Conservation (phyloP, 1,140 invertebrate species). For the Pseudobourletiella spinata region DNA sequence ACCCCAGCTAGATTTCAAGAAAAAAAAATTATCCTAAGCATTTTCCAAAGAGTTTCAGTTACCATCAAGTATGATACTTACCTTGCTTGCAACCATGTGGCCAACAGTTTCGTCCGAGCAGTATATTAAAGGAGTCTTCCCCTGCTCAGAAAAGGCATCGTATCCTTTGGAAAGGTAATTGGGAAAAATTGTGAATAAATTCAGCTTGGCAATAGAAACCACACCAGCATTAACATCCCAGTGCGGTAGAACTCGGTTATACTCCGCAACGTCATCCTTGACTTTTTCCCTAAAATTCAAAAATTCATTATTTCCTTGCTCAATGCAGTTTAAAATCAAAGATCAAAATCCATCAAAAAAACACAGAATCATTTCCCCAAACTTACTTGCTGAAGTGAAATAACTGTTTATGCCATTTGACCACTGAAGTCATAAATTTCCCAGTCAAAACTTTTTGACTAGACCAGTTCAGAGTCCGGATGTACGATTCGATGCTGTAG, state of each 20-base stretch:
- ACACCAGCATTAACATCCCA: slow-evolving; percentile 29
- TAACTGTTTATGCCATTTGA: slow-evolving; percentile 33
- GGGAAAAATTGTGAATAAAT: slow-evolving; percentile 23
- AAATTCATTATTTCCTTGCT: not conserved
- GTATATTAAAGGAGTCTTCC: slow-evolving; percentile 27
- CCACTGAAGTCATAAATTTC: slow-evolving; percentile 21
- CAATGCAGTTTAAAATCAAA: not conserved
- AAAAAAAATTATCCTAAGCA: not conserved
- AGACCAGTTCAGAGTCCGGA: slow-evolving; percentile 28
- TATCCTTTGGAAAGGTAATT: slow-evolving; percentile 19
- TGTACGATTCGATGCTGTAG: slow-evolving; percentile 32
- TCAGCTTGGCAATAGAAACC: slow-evolving; percentile 12
- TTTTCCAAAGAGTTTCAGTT: not conserved
- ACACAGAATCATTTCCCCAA: not conserved
- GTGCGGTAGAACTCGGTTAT: slow-evolving; percentile 29
- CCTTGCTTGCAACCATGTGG: slow-evolving; percentile 14
- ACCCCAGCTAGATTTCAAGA: slow-evolving; percentile 23
- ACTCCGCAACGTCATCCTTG: slow-evolving; percentile 21
- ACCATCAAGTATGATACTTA: slow-evolving; percentile 2
- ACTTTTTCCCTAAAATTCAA: slow-evolving; percentile 13
- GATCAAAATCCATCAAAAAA: slow-evolving; percentile 2
- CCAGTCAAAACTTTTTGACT: slow-evolving; percentile 30
- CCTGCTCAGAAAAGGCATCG: slow-evolving; percentile 23
- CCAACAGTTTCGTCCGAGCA: slow-evolving; percentile 29
- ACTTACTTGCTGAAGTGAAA: slow-evolving; percentile 32